These are phyloP conservation scores for Onychomys arenicola DNA, from an alignment of 2,797 vertebrate genomes.

Conservation along the genomic window DNA sequence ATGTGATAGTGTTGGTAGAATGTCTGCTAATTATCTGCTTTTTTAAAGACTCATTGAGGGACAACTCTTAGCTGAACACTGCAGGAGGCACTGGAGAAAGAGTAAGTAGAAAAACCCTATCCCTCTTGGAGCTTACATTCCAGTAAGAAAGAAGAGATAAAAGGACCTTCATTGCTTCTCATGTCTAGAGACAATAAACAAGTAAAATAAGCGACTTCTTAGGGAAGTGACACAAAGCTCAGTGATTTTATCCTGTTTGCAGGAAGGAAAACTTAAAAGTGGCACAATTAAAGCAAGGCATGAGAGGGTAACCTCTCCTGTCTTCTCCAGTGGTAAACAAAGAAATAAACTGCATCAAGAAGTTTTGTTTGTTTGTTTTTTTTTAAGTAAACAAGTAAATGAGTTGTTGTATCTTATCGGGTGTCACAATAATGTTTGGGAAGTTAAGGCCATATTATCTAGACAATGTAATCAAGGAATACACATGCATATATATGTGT, in stretches of 20 bases:
- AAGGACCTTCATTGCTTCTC: not conserved
- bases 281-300: constrained; percentile 38
- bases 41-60: not conserved
- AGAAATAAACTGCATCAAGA: fast-evolving
- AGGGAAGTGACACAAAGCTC: not conserved
- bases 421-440: not conserved
- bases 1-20: not conserved
- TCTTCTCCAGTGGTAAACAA: not conserved
- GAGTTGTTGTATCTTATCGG: not conserved
- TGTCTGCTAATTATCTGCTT: not conserved
- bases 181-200: constrained; percentile 36
- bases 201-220: constrained; percentile 26
- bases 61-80: not conserved
- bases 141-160: not conserved
- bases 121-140: not conserved
- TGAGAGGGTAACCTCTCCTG: not conserved
- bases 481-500: not conserved
- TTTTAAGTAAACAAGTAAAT: not conserved
- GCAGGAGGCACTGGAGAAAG: not conserved
- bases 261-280: constrained; percentile 48
- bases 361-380: too few species aligned
- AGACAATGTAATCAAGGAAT: not conserved
- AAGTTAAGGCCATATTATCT: not conserved
- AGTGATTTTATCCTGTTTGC: constrained; percentile 10
- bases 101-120: not conserved